phyloP scores from a whole-genome alignment of 2,888 invertebrate species.

The Melanargia galathea region DNA sequence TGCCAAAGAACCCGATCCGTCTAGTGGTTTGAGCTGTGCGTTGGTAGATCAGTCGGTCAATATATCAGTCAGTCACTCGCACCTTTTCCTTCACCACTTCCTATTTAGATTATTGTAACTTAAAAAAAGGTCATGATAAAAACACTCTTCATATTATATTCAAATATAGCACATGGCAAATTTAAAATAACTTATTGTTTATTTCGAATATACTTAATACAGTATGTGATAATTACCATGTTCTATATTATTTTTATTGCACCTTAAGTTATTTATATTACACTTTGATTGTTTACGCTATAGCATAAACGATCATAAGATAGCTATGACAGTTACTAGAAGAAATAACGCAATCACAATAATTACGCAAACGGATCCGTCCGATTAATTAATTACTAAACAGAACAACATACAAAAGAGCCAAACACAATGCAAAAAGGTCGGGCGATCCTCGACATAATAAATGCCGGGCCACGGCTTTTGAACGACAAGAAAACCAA shows the following conservation, averaged over 20 bases:
- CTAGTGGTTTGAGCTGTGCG: too few species aligned
- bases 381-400: conserved; percentile 13
- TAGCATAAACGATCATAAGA: background rate
- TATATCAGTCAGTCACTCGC: too few species aligned
- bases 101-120: too few species aligned
- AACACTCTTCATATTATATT: too few species aligned
- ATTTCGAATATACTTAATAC: too few species aligned
- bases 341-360: background rate
- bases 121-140: too few species aligned
- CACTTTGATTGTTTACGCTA: background rate
- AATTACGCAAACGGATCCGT: conserved; percentile 15
- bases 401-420: conserved; percentile 16
- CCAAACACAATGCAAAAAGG: conserved; percentile 34
- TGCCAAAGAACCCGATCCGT: too few species aligned
- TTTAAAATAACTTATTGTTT: too few species aligned
- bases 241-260: background rate
- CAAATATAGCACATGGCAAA: too few species aligned
- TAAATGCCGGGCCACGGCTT: background rate
- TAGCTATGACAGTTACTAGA: background rate
- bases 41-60: too few species aligned
- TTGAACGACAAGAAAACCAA: background rate
- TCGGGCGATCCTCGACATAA: conserved; percentile 37
- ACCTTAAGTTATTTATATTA: background rate
- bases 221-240: background rate
- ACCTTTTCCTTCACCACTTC: too few species aligned